Conservation (phyloP, 2,888 invertebrate species). For the Cyrtodaria siliqua region DNA sequence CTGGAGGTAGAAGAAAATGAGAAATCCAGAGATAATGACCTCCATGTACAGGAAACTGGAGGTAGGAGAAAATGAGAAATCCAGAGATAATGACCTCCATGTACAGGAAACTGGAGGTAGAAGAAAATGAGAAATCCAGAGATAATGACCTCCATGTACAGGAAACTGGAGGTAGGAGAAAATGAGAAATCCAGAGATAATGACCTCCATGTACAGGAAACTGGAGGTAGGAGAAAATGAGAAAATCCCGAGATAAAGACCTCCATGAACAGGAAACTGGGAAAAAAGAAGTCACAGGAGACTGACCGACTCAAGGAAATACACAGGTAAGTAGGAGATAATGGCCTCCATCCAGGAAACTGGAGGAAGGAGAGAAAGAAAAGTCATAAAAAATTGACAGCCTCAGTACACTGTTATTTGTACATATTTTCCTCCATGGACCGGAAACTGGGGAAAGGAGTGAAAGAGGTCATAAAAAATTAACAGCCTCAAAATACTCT, state of each 20-base stretch:
- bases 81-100: constrained; percentile 77
- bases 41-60: constrained; percentile 75
- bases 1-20: constrained; percentile 79
- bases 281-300: constrained; percentile 76
- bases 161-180: constrained; percentile 73
- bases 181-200: constrained; percentile 75
- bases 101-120: too few relatives aligned
- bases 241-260: too few relatives aligned
- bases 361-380: constrained; percentile 74
- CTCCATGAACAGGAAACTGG: too few relatives aligned
- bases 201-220: constrained; percentile 71
- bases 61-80: constrained; percentile 72
- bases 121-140: constrained; percentile 77
- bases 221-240: constrained; percentile 74
- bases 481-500: too few relatives aligned
- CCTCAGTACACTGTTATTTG: constrained; percentile 74
- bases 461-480: constrained; percentile 75
- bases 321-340: constrained; percentile 65
- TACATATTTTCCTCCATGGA: constrained; percentile 74
- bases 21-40: constrained; percentile 77
- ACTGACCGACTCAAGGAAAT: constrained; percentile 78
- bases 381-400: constrained; percentile 76
- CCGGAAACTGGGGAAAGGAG: constrained; percentile 72
- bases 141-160: constrained; percentile 71
- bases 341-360: too few relatives aligned